These are phyloP conservation scores for Brachylomia viminalis DNA, from an alignment of 2,888 invertebrate species.

Conservation along the genomic window DNA sequence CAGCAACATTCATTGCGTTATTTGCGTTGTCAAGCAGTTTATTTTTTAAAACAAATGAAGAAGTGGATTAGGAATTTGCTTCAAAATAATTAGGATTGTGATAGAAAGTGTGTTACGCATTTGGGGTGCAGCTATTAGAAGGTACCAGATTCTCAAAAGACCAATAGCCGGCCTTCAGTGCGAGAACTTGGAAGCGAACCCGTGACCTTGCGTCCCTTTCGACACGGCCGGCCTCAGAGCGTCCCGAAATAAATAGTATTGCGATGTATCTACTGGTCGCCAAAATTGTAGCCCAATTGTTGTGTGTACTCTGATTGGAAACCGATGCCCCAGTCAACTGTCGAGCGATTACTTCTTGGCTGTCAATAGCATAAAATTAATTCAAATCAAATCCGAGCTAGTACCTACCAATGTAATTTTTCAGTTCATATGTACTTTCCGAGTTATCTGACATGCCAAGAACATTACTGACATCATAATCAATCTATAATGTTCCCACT, in stretches of 20 bases:
- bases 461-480: too few relatives aligned
- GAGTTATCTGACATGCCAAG: too few relatives aligned
- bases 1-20: neutral
- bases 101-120: neutral
- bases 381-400: neutral
- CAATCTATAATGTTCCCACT: too few relatives aligned
- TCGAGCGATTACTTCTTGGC: neutral
- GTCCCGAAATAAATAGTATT: conserved; percentile 62
- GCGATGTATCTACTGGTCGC: conserved; percentile 68
- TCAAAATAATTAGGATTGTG: neutral
- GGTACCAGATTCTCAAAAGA: conserved; percentile 2
- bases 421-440: neutral
- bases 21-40: too few relatives aligned
- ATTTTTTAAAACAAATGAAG: neutral
- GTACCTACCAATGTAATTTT: neutral
- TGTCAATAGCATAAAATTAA: conserved; percentile 8
- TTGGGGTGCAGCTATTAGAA: neutral
- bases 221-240: conserved; percentile 36
- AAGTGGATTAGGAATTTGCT: neutral
- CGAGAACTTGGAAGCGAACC: conserved; percentile 49
- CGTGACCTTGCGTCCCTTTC: conserved; percentile 62
- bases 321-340: conserved; percentile 28
- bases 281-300: conserved; percentile 76
- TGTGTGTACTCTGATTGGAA: conserved; percentile 43
- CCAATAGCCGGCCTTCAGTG: conserved; percentile 3